Base-by-base conservation (phyloP, 2,113 vertebrate genomes). In the Thryonomys swinderianus region DNA sequence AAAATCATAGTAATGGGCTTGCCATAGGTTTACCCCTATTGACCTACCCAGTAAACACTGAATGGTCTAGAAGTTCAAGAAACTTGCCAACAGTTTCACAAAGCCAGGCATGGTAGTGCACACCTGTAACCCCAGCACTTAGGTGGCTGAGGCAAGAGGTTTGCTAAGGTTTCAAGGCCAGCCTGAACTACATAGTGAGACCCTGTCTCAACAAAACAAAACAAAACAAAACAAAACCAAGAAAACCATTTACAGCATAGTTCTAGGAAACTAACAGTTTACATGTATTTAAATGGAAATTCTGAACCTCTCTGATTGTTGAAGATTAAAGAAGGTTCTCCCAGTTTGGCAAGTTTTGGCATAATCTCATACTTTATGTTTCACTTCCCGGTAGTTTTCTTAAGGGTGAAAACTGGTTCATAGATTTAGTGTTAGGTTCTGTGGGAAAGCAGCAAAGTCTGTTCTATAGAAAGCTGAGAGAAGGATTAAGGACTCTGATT, bases 321-420 rank as follows among this genome's bases (percentile, higher is more conserved):
- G 90, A 91, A 92, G 73, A 85, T 86, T 84, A 59, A 93, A 55
- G 93, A 91, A 85, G 82, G 79, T 67, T 67, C 76, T 90, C 42
- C 61, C 45, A 45, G 66, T 55, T 66, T 90, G 64, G 69, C 76
- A 88, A 83, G 87, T 57, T 94, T 93, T 93, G 94, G 81, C 88
- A 32, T 85, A 92, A 95, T 57, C 85, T 85, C 85, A 96, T 51
- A 82, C 66, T 93, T 82, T 57, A 37, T 12, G 16, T 95, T 95
- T 91, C 18, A 18, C 79, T 96, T 97, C 92, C 90, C 93, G 96
- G 45, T 96, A 59, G 81, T 76, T 89, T 96, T 90, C 88, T 95
- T 81, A 78, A 92, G 85, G 53, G 66, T 86, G 51, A 95, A 96
- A 93, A 53, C 94, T 32, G 76, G 85, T 78, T 88, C 76, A 53